These are phyloP conservation scores for Himantopus leucocephalus DNA, from an alignment of 2,113 vertebrate genomes.

Conservation along the genomic window DNA sequence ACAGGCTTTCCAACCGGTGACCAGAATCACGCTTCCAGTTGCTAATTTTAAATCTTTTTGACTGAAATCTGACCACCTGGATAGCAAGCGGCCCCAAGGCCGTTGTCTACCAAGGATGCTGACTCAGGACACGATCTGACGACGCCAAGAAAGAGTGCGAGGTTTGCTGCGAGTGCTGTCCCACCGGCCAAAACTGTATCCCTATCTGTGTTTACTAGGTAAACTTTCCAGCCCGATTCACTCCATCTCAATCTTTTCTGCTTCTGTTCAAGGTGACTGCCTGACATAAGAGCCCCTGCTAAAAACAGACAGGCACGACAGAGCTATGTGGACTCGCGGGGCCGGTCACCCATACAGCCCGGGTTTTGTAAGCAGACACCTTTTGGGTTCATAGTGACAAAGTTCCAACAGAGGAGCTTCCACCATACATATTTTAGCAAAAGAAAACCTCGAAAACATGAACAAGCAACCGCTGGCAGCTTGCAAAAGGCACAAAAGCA, in stretches of 20 bases:
- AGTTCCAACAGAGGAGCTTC: neutral
- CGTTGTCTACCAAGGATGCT: neutral
- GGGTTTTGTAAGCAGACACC: neutral
- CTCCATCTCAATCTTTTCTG: neutral
- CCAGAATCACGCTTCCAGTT: neutral
- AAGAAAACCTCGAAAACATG: neutral
- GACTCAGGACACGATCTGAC: neutral
- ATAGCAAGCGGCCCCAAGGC: neutral
- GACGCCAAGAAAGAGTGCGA: accelerated
- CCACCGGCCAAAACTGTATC: neutral
- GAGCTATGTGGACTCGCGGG: neutral
- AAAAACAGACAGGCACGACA: neutral
- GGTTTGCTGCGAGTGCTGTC: neutral
- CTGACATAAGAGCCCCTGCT: neutral
- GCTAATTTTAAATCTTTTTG: neutral
- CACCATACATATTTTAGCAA: neutral
- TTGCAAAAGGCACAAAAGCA: neutral
- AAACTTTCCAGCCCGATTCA: neutral
- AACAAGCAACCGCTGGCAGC: neutral
- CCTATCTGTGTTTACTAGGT: neutral
- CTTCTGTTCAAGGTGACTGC: neutral
- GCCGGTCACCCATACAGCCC: accelerated
- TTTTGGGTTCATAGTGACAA: neutral
- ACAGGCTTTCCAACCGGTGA: neutral
- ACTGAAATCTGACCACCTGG: neutral